Evolutionary conservation across 64 coral and sea anemone species (phyloP).

Genomic region (Montipora capricornis): DNA sequence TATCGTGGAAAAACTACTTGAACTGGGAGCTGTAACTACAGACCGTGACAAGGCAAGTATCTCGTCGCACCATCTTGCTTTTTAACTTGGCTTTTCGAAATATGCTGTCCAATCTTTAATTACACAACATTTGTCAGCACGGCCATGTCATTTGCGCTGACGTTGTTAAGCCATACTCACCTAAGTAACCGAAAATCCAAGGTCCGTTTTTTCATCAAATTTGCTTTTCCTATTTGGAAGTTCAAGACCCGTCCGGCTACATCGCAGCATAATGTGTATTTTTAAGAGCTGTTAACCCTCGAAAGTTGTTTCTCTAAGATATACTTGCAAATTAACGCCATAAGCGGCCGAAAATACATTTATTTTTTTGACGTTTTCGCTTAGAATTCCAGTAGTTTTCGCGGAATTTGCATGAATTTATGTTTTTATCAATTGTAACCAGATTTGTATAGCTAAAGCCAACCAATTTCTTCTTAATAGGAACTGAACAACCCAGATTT

Average conservation of each 20-base stretch:
- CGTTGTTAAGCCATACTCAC: background rate
- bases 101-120: constrained; percentile 16
- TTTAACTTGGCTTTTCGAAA: background rate
- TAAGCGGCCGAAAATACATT: background rate
- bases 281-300: background rate
- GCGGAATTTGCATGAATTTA: background rate
- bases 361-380: background rate
- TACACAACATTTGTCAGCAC: constrained; percentile 35
- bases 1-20: constrained; percentile 89
- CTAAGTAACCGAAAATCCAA: background rate
- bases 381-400: background rate
- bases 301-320: background rate
- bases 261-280: background rate
- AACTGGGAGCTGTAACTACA: constrained; percentile 80
- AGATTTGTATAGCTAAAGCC: background rate
- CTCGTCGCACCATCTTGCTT: background rate
- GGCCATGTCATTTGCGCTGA: background rate
- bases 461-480: background rate
- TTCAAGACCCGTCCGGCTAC: too few relatives aligned
- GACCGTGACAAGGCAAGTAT: constrained; percentile 81
- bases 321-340: background rate
- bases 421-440: background rate
- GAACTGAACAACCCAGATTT: background rate
- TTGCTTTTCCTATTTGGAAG: background rate
- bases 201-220: background rate